These are phyloP conservation scores for Gasterosteus aculeatus DNA, from an alignment of 2,113 vertebrate genomes.

Conservation along the genomic window DNA sequence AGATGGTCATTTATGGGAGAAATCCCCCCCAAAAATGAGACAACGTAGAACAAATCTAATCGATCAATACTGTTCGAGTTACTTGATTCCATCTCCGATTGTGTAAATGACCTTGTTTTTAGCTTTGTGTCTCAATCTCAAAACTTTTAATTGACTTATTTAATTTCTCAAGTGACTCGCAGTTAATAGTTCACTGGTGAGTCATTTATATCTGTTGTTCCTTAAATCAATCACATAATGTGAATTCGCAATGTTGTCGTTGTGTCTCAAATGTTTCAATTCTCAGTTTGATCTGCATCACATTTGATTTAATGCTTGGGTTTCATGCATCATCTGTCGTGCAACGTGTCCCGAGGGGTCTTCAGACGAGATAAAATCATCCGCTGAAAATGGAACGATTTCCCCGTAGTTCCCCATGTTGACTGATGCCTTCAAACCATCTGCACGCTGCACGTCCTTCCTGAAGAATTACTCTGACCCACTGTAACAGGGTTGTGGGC, in stretches of 20 bases:
- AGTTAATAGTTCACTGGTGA: no score
- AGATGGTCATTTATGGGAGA: background rate
- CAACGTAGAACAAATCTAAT: no score
- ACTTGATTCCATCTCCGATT: background rate
- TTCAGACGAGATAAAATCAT: background rate
- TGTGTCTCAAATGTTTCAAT: no score
- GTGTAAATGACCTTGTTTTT: no score
- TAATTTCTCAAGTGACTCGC: no score
- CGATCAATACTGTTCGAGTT: background rate
- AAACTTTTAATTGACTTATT: no score
- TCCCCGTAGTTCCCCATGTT: background rate
- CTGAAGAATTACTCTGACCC: background rate
- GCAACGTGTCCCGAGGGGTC: background rate
- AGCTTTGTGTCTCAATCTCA: no score
- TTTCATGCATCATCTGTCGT: background rate
- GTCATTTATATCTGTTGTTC: no score
- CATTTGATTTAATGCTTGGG: background rate
- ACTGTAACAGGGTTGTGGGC: slow-evolving; percentile 69
- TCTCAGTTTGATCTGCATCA: no score
- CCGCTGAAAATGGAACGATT: background rate
- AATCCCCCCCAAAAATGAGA: no score
- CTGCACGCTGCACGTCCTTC: background rate
- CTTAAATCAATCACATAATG: no score
- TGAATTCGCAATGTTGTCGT: no score
- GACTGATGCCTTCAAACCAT: background rate